Conservation (phyloP, 2,113 vertebrate species). For the Lagopus muta region DNA sequence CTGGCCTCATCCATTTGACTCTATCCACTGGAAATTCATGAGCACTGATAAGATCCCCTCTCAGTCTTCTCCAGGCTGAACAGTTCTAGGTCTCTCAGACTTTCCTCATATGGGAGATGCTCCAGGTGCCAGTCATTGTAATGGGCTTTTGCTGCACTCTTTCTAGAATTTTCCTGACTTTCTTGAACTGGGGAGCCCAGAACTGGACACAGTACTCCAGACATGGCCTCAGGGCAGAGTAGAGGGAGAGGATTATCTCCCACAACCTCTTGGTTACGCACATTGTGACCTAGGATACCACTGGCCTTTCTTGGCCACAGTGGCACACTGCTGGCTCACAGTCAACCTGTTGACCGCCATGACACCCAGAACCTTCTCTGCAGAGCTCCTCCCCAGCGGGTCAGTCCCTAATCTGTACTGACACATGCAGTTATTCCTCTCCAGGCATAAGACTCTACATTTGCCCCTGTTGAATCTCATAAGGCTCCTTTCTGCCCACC, state of each 20-base stretch:
- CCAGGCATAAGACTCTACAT: neutral
- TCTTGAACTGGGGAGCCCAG: neutral
- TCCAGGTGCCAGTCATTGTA: neutral
- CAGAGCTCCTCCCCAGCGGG: neutral
- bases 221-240: neutral
- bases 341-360: neutral
- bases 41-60: neutral
- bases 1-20: no score
- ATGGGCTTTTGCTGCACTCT: neutral
- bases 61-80: neutral
- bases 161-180: neutral
- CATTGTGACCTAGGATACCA: neutral
- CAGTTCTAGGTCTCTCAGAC: neutral
- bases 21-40: neutral
- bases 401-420: neutral
- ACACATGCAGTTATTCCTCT: neutral
- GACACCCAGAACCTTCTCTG: neutral
- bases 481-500: no score
- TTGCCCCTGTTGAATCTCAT: no score
- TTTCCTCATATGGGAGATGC: neutral
- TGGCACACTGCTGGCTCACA: neutral
- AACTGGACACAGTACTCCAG: neutral
- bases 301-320: neutral
- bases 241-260: no score
- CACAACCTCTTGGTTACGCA: neutral